phyloP scores from a whole-genome alignment of 2,797 vertebrate species.

The Pangasius sanitwongsei region DNA sequence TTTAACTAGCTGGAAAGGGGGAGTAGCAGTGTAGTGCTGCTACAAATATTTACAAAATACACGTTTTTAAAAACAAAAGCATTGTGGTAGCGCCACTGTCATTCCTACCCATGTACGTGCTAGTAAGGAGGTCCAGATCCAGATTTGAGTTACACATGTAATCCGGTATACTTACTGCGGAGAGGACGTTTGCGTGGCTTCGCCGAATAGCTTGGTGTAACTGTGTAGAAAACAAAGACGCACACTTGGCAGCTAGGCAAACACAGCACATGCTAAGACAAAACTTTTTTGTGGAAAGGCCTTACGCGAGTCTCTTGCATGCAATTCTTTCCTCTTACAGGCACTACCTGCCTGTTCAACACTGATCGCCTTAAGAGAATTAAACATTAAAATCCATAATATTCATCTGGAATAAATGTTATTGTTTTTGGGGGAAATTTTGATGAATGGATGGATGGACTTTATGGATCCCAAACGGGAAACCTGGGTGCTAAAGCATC shows the following conservation, averaged over 20 bases:
- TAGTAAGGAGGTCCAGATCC: neutral
- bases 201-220: neutral
- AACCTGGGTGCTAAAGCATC: no score
- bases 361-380: neutral
- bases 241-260: neutral
- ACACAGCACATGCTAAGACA: no score
- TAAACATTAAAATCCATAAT: neutral
- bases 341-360: neutral
- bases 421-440: neutral
- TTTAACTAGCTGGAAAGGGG: neutral
- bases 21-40: neutral
- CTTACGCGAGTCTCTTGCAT: neutral
- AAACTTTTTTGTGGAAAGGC: neutral
- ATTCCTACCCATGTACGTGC: neutral
- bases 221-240: neutral
- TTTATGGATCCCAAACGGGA: neutral
- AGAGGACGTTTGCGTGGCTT: neutral
- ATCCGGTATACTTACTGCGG: neutral
- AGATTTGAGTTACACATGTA: neutral
- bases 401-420: neutral
- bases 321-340: neutral
- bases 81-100: neutral
- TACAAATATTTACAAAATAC: neutral
- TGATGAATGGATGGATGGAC: neutral
- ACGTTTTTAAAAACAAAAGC: neutral